Conservation (phyloP, 2,797 vertebrate genomes). For the Rhinogobio ventralis region DNA sequence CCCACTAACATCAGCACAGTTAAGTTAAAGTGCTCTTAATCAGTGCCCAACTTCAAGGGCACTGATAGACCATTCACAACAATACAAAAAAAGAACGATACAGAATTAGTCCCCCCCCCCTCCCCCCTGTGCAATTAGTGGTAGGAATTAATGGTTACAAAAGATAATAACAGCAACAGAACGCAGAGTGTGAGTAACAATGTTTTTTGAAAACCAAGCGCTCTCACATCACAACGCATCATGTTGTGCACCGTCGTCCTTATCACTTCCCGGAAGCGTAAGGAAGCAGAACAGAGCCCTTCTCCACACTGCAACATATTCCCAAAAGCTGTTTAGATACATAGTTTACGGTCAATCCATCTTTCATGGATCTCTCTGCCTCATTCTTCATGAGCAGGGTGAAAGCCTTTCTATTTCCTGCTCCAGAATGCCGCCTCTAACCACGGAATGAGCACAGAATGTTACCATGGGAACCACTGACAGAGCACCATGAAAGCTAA, state of each 20-base stretch:
- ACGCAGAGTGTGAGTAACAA: conserved; percentile 47
- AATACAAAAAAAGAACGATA: conserved; percentile 39
- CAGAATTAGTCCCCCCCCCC: conserved; percentile 29
- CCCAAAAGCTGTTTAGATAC: conserved; percentile 46
- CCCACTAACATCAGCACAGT: conserved; percentile 59
- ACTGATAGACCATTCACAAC: conserved; percentile 50
- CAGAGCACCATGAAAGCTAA: conserved; percentile 58
- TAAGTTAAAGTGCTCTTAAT: conserved; percentile 61
- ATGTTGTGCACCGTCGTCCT: conserved; percentile 47
- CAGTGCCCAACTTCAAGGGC: conserved; percentile 41
- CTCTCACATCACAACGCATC: conserved; percentile 50
- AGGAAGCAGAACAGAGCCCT: conserved; percentile 46
- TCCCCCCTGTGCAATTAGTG: conserved; percentile 63
- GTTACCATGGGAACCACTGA: conserved; percentile 52
- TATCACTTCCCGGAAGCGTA: conserved; percentile 57
- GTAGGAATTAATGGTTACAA: conserved; percentile 63
- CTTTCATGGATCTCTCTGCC: conserved; percentile 40
- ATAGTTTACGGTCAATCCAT: conserved; percentile 41
- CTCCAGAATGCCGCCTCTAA: conserved; percentile 36
- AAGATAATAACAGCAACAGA: conserved; percentile 54
- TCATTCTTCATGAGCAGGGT: conserved; percentile 38
- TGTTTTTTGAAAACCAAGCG: conserved; percentile 56
- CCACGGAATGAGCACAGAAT: conserved; percentile 37
- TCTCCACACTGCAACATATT: conserved; percentile 36
- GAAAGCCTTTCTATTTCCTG: conserved; percentile 33